These are phyloP conservation scores for Pseudomyrmex flavicornis DNA, from an alignment of 1,140 invertebrate genomes.

Conservation along the genomic window DNA sequence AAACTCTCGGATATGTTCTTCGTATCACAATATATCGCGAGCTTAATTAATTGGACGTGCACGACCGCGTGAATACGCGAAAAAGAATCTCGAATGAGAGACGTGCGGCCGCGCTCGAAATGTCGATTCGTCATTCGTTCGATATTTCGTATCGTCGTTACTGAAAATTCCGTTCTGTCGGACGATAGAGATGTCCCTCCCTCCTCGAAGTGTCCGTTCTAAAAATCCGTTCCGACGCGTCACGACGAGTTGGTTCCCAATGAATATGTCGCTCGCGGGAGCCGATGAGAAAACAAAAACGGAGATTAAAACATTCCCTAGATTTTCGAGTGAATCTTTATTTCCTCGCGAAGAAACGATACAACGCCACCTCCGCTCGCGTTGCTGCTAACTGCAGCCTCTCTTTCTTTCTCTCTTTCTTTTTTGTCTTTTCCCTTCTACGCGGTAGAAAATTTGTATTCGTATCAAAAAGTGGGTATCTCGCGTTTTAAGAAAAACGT, in stretches of 20 bases:
- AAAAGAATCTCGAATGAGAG: constrained; percentile 30
- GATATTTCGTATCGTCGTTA: constrained; percentile 40
- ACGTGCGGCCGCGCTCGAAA: constrained; percentile 36
- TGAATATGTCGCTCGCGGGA: constrained; percentile 34
- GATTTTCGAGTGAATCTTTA: constrained; percentile 53
- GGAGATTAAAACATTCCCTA: constrained; percentile 31
- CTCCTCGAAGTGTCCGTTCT: constrained; percentile 17
- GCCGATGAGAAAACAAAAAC: constrained; percentile 33
- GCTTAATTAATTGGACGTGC: constrained; percentile 32
- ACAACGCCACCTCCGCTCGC: constrained; percentile 44
- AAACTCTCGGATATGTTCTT: background rate
- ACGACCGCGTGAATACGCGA: constrained; percentile 18
- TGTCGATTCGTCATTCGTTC: constrained; percentile 49
- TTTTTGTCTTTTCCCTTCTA: constrained; percentile 68
- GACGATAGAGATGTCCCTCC: constrained; percentile 33
- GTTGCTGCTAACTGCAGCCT: constrained; percentile 30
- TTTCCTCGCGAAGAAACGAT: constrained; percentile 58
- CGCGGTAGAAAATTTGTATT: constrained; percentile 83
- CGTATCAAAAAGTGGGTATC: constrained; percentile 83
- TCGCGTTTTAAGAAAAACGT: constrained; percentile 71
- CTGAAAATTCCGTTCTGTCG: constrained; percentile 13
- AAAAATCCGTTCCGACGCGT: constrained; percentile 41
- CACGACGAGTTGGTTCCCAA: constrained; percentile 35
- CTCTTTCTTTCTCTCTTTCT: background rate
- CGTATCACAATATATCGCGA: constrained; percentile 21